These are phyloP conservation scores for Protonibea diacanthus DNA, from an alignment of 2,797 vertebrate species.

Conservation along the genomic window DNA sequence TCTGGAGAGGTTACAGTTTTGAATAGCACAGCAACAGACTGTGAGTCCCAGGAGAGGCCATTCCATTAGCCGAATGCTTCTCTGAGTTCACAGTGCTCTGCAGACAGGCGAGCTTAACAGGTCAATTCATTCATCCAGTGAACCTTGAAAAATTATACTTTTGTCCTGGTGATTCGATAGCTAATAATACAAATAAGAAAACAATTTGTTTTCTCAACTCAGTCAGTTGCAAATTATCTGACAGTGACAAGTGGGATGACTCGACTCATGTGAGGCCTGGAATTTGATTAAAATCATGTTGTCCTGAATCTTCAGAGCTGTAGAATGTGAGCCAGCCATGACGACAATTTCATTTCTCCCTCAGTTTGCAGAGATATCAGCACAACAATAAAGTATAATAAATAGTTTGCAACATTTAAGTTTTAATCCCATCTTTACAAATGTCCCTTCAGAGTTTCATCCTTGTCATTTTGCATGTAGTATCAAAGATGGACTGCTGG, in stretches of 20 bases:
- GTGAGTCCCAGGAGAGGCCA: slow-evolving; percentile 13
- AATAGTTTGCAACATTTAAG: no score
- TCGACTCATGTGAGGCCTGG: background rate
- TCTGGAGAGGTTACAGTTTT: slow-evolving; percentile 31
- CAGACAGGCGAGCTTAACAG: background rate
- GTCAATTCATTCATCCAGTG: background rate
- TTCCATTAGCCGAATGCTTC: slow-evolving; percentile 16
- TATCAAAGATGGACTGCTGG: no score
- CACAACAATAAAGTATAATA: no score
- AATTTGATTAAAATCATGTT: background rate
- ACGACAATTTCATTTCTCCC: no score
- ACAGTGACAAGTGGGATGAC: background rate
- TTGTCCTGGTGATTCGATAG: background rate
- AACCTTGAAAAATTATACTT: slow-evolving; percentile 7
- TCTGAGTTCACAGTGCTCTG: slow-evolving; percentile 13
- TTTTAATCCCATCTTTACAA: no score
- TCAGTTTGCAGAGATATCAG: no score
- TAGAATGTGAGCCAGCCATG: no score
- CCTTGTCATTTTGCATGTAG: no score
- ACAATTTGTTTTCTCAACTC: background rate
- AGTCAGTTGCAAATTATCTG: background rate
- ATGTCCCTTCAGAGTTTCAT: no score
- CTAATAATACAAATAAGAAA: background rate
- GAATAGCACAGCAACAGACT: slow-evolving; percentile 26
- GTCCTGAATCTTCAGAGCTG: background rate